Percentiles rank a stretch among this genome's conserved stretches.
phyloP scores from a whole-genome alignment of 2,888 invertebrate species.

The Osmoderma eremita region DNA sequence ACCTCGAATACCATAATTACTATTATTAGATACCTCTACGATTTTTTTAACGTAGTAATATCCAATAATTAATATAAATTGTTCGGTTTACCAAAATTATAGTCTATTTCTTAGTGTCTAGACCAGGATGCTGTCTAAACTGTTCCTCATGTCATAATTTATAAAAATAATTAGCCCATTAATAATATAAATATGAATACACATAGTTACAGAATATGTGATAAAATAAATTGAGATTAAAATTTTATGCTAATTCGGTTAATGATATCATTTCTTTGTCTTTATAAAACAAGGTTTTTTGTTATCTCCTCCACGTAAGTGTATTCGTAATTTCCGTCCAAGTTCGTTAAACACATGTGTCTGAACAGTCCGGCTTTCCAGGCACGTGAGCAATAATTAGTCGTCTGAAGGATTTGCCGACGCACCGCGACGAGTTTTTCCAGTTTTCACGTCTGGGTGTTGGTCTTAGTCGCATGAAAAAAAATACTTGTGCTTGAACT shows the following conservation, averaged over 20 bases:
- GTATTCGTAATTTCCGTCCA: neutral
- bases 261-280: slow-evolving; percentile 12
- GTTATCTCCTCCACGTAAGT: neutral
- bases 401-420: neutral
- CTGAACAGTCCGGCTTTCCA: slow-evolving; percentile 4
- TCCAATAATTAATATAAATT: too few species aligned
- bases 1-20: too few species aligned
- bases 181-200: too few species aligned
- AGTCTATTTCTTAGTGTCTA: too few species aligned
- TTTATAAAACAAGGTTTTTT: too few species aligned
- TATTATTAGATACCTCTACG: too few species aligned
- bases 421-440: slow-evolving; percentile 3
- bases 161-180: neutral
- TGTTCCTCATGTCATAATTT: neutral
- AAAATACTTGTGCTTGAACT: slow-evolving; percentile 13
- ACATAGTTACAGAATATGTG: too few species aligned
- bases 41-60: too few species aligned
- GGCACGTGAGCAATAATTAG: neutral
- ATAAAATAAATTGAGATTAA: too few species aligned
- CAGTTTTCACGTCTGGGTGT: slow-evolving; percentile 19
- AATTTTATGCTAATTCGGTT: slow-evolving; percentile 5
- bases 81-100: too few species aligned
- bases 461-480: slow-evolving; percentile 3
- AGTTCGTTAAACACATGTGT: neutral
- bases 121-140: too few species aligned